These are phyloP conservation scores for Drosophila eugracilis DNA, from an alignment of 1,140 invertebrate genomes.

Conservation along the genomic window DNA sequence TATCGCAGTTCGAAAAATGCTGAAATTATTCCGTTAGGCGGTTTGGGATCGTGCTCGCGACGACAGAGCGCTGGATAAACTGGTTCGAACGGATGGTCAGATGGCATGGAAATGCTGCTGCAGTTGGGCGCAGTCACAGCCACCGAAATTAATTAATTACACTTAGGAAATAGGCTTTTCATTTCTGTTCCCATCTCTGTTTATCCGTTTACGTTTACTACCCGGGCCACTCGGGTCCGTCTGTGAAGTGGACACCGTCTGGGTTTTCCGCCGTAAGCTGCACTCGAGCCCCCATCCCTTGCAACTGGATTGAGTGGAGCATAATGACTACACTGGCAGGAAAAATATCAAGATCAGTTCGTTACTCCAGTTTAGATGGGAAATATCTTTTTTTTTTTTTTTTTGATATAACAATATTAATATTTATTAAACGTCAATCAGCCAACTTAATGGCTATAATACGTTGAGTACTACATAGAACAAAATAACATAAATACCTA, in stretches of 20 bases:
- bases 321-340: no score
- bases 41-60: slow-evolving; percentile 35
- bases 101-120: slow-evolving; percentile 30
- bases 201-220: slow-evolving; percentile 1
- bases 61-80: slow-evolving; percentile 54
- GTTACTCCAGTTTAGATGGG: no score
- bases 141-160: slow-evolving; percentile 82
- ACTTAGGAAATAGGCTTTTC: slow-evolving; percentile 83
- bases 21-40: background rate
- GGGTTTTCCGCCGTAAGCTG: slow-evolving; percentile 32
- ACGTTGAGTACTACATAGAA: no score
- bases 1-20: background rate
- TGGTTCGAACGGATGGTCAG: slow-evolving; percentile 37
- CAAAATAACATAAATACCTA: no score
- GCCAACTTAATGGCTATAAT: no score
- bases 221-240: slow-evolving; percentile 20
- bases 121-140: slow-evolving; percentile 35
- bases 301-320: slow-evolving; percentile 38
- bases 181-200: slow-evolving; percentile 48
- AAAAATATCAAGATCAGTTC: no score
- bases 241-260: slow-evolving; percentile 39
- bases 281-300: slow-evolving; percentile 53
- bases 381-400: no score
- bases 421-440: no score
- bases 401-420: no score